Percentiles rank a stretch among this genome's conserved stretches.
Conservation (phyloP, 2,888 invertebrate genomes). For the Ophion costatus region DNA sequence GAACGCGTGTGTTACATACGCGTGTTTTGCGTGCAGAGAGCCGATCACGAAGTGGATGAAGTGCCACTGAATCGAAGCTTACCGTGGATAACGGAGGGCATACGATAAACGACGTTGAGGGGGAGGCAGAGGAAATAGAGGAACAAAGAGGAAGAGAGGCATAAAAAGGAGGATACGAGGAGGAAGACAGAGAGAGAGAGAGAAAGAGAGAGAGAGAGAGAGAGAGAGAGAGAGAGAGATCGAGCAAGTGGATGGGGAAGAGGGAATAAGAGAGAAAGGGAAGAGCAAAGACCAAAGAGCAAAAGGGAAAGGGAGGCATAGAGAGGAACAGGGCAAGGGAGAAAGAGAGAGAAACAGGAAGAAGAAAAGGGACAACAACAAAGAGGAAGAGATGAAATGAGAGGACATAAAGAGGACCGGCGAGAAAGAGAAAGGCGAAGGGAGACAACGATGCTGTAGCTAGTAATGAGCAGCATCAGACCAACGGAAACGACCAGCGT, state of each 20-base stretch:
- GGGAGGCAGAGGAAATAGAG: background rate
- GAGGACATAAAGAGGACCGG: background rate
- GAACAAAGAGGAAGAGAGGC: background rate
- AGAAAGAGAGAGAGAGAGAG: background rate
- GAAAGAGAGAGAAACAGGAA: background rate
- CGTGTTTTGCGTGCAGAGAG: slow-evolving; percentile 34
- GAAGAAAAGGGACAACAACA: background rate
- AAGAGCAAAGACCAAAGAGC: no score
- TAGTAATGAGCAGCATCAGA: slow-evolving; percentile 23
- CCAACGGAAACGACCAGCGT: slow-evolving; percentile 32
- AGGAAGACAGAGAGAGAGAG: background rate
- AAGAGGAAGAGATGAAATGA: background rate
- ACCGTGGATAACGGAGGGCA: background rate
- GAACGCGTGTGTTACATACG: slow-evolving; percentile 47
- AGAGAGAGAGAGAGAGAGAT: background rate
- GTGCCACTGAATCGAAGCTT: slow-evolving; percentile 13
- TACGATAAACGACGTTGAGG: background rate
- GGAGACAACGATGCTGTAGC: slow-evolving; percentile 3
- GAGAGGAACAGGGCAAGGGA: background rate
- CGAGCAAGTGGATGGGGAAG: background rate
- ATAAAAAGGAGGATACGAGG: background rate
- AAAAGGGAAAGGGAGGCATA: background rate
- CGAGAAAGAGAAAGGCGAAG: background rate
- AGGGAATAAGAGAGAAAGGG: no score
- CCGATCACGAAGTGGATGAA: slow-evolving; percentile 39